Conservation (phyloP, 2,888 invertebrate genomes). For the Bellardia bayeri region DNA sequence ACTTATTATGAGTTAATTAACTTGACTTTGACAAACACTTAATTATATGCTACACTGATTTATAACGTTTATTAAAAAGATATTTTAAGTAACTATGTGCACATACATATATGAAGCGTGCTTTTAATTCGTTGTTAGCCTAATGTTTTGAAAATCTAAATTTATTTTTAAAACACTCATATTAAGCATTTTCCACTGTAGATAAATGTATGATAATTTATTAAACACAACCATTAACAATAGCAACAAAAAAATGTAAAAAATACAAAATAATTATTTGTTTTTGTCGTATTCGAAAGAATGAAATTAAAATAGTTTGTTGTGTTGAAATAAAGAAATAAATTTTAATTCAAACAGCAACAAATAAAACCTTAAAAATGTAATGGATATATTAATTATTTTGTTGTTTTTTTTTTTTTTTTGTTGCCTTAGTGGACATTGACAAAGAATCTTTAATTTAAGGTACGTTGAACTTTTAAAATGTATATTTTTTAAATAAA, state of each 20-base stretch:
- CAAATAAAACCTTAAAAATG: background rate
- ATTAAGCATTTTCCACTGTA: too few species aligned
- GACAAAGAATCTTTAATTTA: slow-evolving; percentile 53
- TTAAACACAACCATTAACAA: background rate
- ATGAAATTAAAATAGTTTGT: slow-evolving; percentile 28
- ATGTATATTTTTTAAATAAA: background rate
- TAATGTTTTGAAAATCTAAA: too few species aligned
- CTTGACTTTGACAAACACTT: too few species aligned
- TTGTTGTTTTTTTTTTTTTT: background rate
- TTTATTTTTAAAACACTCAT: too few species aligned
- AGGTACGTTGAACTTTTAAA: slow-evolving; percentile 42
- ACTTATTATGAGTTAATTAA: background rate
- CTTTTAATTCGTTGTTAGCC: too few species aligned
- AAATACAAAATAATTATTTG: slow-evolving; percentile 11
- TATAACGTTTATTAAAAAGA: too few species aligned
- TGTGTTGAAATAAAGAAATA: slow-evolving; percentile 34
- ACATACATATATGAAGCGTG: too few species aligned
- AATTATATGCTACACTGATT: too few species aligned
- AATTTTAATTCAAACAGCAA: background rate
- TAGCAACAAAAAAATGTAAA: background rate
- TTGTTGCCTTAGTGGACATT: slow-evolving; percentile 33
- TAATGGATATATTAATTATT: slow-evolving; percentile 8
- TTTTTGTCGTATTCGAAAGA: slow-evolving; percentile 23
- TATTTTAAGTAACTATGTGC: too few species aligned
- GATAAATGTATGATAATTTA: slow-evolving; percentile 12